These are phyloP conservation scores for Burhinus oedicnemus DNA, from an alignment of 2,113 vertebrate genomes.

Conservation along the genomic window DNA sequence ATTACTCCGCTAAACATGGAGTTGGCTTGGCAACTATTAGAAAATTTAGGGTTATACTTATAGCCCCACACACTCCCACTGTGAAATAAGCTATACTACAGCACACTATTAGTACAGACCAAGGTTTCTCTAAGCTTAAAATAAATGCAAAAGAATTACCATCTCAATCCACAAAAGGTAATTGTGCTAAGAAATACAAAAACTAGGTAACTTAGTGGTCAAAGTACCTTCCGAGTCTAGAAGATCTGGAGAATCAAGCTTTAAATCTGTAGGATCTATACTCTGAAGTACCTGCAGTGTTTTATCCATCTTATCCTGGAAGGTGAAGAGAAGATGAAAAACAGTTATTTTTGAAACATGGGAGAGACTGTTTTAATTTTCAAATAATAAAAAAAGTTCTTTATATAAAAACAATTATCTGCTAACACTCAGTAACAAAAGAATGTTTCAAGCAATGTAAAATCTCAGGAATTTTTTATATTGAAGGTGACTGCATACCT, in stretches of 20 bases:
- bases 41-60: neutral
- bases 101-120: neutral
- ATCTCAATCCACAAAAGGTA: neutral
- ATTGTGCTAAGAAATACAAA: neutral
- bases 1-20: neutral
- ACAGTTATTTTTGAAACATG: neutral
- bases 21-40: constrained; percentile 38
- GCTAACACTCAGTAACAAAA: neutral
- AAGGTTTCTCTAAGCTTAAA: neutral
- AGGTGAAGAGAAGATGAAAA: neutral
- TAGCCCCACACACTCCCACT: neutral
- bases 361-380: neutral
- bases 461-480: neutral
- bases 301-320: constrained; percentile 93
- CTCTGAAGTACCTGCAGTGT: constrained; percentile 89
- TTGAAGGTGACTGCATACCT: constrained; percentile 76
- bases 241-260: constrained; percentile 86
- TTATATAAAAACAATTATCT: neutral
- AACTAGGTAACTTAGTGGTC: neutral
- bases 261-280: constrained; percentile 88
- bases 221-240: constrained; percentile 90
- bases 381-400: neutral
- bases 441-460: neutral
- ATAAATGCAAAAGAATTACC: neutral
- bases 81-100: neutral